Evolutionary conservation across 2,113 vertebrate genomes (phyloP), one percentile per base, ranked within the genome.

Genomic region (Myotis davidii): DNA sequence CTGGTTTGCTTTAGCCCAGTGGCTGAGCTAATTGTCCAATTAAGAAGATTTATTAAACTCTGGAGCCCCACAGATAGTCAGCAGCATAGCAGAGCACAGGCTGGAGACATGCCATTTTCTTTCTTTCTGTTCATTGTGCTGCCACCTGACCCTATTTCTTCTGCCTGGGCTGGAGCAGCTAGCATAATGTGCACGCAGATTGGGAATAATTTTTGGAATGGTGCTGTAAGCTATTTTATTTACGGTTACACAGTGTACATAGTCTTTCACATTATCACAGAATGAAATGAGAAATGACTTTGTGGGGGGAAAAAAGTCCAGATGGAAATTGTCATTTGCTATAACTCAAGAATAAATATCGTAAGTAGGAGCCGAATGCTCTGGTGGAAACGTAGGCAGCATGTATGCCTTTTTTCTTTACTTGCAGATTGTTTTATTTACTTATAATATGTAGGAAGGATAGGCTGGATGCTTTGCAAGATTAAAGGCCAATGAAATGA

Each of bases 241-340:
- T 95, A 94, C 70, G 82, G 90, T 59, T 85, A 88, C 42, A 45
- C 37, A 85, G 67, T 85, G 69, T 85, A 83, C 72, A 16, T 48
- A 76, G 50, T 56, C 87, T 92, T 94, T 88, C 61, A 95, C 8
- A 93, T 97, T 67, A 95, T 94, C 76, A 64, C 88, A 90, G 81
- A 88, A 82, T 90, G 84, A 93, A 95, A 94, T 85, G 85, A 95
- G 87, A 96, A 91, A 93, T 85, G 87, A 16, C 23, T 82, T 87
- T 20, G 65, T 52, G 34, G 9, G 1, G 13, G 79, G 59, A 73
- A 94, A 92, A 42, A 88, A 48, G 67, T 82, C 94, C 94, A 93
- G 91, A 96, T 97, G 94, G 96, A 94, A 90, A 81, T 29, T 94
- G 77, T 95, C 92, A 34, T 78, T 91, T 67, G 81, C 25, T 77